Evolutionary conservation across 2,888 invertebrate genomes (phyloP), one percentile per base, ranked within the genome.

Genomic region (Spatulosminthurus flaviceps): DNA sequence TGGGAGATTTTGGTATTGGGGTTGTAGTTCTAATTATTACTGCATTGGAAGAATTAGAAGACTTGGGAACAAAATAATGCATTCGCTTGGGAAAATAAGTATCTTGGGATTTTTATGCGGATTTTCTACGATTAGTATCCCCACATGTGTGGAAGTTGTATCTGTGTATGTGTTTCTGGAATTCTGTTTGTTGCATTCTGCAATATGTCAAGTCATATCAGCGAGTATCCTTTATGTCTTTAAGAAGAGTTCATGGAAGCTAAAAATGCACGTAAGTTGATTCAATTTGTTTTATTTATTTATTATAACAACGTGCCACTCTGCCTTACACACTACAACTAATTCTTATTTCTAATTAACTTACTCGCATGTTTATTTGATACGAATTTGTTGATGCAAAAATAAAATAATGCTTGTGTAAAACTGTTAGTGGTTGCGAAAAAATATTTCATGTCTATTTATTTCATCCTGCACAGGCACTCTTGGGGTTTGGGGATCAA

Each of bases 31-130:
- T n/a, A n/a, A n/a, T n/a, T n/a, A n/a, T n/a, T n/a, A n/a, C n/a
- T n/a, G n/a, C n/a, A n/a, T n/a, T n/a, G 34, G 34, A 34, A 34
- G 34, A 9, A 9, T 34, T 9, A 34, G 34, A 7, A 4, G 9
- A 4, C 24, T 64, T 13, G 16, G 4, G 4, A 1, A 9, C 64
- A 64, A 9, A 21, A 64, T 22, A 4, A 79, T 79, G 79, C 79
- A 79, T 26, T 29, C 22, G 22, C 51, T 79, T 2, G 79, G 79
- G n/a, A 70, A 69, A 41, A 75, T 69, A 21, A 79, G 79, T 41
- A 34, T 79, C 9, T 24, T 60, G 19, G 79, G 79, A 26, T 67
- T 79, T 24, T 28, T 79, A 7, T 41, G 75, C 70, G 79, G 79
- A n/a, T 22, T 79, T 11, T 75, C 73, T 1, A 29, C 64, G 7